These are phyloP conservation scores for Pseudobourletiella spinata DNA, from an alignment of 1,140 invertebrate species.

Conservation along the genomic window DNA sequence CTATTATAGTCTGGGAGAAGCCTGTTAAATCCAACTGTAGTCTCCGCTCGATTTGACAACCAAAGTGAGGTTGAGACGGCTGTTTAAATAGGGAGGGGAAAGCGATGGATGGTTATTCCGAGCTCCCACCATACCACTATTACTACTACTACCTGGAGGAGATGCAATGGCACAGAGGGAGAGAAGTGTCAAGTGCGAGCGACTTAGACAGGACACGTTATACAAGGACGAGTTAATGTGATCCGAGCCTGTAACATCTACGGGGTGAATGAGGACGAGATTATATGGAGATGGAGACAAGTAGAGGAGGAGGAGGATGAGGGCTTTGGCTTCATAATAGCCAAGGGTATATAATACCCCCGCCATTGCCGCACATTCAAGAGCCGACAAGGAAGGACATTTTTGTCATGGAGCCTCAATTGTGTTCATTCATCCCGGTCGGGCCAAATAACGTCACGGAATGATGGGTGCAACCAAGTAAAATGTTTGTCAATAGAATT, in stretches of 20 bases:
- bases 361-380: background rate
- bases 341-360: background rate
- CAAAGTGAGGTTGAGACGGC: too few relatives aligned
- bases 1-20: too few relatives aligned
- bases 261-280: constrained; percentile 6
- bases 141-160: too few relatives aligned
- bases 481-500: constrained; percentile 39
- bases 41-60: too few relatives aligned
- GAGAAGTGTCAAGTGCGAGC: background rate
- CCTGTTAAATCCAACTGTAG: too few relatives aligned
- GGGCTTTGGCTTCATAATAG: constrained; percentile 12
- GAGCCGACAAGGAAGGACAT: constrained; percentile 10
- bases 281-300: constrained; percentile 15
- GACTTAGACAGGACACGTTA: background rate
- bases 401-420: constrained; percentile 24
- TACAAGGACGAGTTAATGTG: constrained; percentile 9
- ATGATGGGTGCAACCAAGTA: constrained; percentile 36
- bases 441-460: constrained; percentile 33
- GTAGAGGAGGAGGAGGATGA: constrained; percentile 9
- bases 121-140: too few relatives aligned
- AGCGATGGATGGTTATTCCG: too few relatives aligned
- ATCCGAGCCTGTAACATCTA: background rate
- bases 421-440: constrained; percentile 31
- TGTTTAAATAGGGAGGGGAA: too few relatives aligned
- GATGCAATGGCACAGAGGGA: background rate